Evolutionary conservation across 2,888 invertebrate genomes (phyloP), one percentile per base, ranked within the genome.

Genomic region (Clitarchus hookeri): DNA sequence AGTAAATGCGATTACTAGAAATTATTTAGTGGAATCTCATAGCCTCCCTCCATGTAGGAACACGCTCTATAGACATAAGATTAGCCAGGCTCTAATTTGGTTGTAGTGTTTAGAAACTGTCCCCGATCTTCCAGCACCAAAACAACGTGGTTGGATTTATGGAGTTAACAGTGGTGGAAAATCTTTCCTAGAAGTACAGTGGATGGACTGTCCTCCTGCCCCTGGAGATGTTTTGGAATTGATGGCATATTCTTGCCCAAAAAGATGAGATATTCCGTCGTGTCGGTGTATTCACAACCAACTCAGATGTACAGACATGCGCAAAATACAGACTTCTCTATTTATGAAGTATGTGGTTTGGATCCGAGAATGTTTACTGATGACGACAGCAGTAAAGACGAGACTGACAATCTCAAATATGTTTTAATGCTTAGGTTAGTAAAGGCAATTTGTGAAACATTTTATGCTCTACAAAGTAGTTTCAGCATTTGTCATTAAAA

Each of bases 21-120:
- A n/a, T n/a, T n/a, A n/a, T n/a, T n/a, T n/a, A n/a, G n/a, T n/a
- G 78, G 78, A 78, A 78, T 78, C 11, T 78, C 78, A 78, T 26
- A 78, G 78, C 11, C 78, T 78, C 11, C 78, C 78, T 19, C 78
- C 78, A 25, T 78, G 11, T 78, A 78, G 78, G 2, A 78, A 78
- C 11, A 78, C 78, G 19, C 78, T 78, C 78, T 19, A 78, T 26
- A 11, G 11, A 78, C 78, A 78, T 78, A 78, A 6, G 4, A 78
- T 16, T 23, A 16, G 19, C 26, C 11, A 78, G n/a, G 78, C 78
- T 78, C 78, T 78, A 0, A 23, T 78, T 9, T 78, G 78, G 78
- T 16, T 16, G 11, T 0, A 78, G 26, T 25, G 78, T 78, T 26
- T 78, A 78, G 9, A 78, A 78, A 23, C 78, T 78, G 78, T 16